Evolutionary conservation across 2,797 vertebrate species (phyloP).

Genomic region (Serranus cabrilla): DNA sequence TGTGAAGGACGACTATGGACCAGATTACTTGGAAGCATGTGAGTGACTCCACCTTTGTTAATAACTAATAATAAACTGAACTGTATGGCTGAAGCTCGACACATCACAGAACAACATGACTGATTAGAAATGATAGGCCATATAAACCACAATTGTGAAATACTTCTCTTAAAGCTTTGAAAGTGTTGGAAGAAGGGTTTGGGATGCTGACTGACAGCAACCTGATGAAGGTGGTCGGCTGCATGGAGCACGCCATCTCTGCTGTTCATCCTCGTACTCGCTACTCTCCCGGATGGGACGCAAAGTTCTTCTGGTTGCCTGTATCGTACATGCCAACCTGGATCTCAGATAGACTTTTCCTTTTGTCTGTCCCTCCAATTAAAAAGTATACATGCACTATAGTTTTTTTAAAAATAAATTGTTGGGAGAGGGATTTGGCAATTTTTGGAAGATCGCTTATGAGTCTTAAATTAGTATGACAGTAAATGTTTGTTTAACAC

Average conservation of each 20-base stretch:
- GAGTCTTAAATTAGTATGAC: neutral
- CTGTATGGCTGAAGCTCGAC: neutral
- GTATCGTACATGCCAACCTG: conserved; percentile 89
- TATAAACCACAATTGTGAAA: neutral
- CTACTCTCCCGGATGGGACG: conserved; percentile 91
- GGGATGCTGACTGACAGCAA: conserved; percentile 68
- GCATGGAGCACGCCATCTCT: conserved; percentile 91
- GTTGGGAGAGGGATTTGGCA: neutral
- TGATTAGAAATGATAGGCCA: too few relatives aligned
- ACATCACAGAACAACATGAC: neutral
- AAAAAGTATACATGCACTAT: conserved; percentile 44
- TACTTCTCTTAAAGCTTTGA: conserved; percentile 58
- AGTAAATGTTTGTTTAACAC: neutral
- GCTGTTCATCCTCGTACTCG: conserved; percentile 87
- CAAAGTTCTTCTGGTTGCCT: conserved; percentile 90
- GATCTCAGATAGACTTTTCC: conserved; percentile 80
- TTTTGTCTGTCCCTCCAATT: conserved; percentile 22
- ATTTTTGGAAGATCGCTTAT: neutral
- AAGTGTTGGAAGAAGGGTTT: conserved; percentile 43
- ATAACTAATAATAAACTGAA: neutral
- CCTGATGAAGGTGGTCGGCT: conserved; percentile 86
- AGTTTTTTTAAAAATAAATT: neutral
- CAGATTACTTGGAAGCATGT: conserved; percentile 62
- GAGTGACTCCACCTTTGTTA: conserved; percentile 45
- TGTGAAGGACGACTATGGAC: conserved; percentile 81